Evolutionary conservation across 2,888 invertebrate genomes (phyloP).

Genomic region (Eupithecia insigniata): DNA sequence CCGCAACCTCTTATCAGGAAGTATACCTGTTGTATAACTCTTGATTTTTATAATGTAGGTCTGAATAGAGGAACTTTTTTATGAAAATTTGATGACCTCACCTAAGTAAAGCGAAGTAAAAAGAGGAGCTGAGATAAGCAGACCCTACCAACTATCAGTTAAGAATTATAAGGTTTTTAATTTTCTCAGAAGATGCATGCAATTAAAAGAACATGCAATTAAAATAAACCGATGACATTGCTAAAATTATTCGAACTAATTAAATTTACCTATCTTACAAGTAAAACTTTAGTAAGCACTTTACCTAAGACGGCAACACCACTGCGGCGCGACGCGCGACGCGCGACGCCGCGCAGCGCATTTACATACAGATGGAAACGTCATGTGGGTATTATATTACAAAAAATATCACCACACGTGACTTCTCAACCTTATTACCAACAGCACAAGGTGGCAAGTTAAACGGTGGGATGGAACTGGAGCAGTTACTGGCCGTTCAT

Average conservation of each 20-base stretch:
- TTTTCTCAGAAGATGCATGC: not conserved
- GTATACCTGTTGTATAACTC: not conserved
- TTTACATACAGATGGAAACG: constrained; percentile 80
- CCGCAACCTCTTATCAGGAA: not conserved
- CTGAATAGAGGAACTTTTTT: no score
- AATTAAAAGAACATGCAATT: not conserved
- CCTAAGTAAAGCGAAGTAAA: not conserved
- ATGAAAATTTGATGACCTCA: not conserved
- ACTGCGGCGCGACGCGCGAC: constrained; percentile 40
- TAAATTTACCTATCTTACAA: not conserved
- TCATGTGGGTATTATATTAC: constrained; percentile 69
- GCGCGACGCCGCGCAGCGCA: constrained; percentile 50
- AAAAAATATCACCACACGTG: constrained; percentile 52
- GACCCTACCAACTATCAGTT: not conserved
- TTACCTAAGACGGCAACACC: constrained; percentile 23
- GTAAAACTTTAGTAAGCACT: constrained; percentile 21
- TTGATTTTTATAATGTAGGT: no score
- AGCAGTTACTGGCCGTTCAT: constrained; percentile 20
- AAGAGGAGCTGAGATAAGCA: not conserved
- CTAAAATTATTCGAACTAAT: not conserved
- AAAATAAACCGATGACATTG: not conserved
- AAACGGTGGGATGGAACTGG: not conserved
- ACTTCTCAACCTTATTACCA: constrained; percentile 31
- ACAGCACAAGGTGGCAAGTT: constrained; percentile 19
- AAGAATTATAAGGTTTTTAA: no score